Evolutionary conservation across 2,113 vertebrate genomes (phyloP), one percentile per base, ranked within the genome.

Genomic region (Anas platyrhynchos): DNA sequence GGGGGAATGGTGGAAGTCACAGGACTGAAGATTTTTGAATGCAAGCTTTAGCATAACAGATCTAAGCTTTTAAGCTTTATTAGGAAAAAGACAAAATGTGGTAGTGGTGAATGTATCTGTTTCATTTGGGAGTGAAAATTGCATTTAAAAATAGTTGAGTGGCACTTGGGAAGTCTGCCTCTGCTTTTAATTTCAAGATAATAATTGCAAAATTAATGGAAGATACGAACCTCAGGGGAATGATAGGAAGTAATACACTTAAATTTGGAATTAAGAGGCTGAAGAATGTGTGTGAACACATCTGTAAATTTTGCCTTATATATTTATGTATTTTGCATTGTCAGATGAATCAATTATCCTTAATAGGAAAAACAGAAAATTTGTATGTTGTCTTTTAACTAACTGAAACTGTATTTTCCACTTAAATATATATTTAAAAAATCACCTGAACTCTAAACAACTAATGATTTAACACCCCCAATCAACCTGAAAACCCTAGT

Each of bases 111-210:
- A 61, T 41, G 11, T 74, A 3, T 81, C 54, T 43, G 6, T 83
- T 91, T 83, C 38, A 16, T 71, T 78, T 88, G 66, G 65, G 76
- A 86, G 29, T 76, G n/a, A 88, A 81, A 84, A 50, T 16, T 44
- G 58, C 68, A 23, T 79, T 88, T 96, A 76, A 79, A 96, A 94
- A 86, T 88, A 94, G 78, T 78, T 48, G 72, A 83, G 86, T 83
- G 81, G 58, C 86, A 92, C 54, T 62, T 91, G 83, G 55, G 71
- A 93, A 83, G 67, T 50, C 88, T 93, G 66, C 63, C 89, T 88
- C 0, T 0, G 55, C 46, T 96, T 93, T 91, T 91, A 87, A 91
- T 92, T 93, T 92, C 71, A 80, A 59, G 48, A 9, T 79, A 68
- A 54, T 95, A 91, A 91, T 89, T 94, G 77, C 48, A 62, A 69